Evolutionary conservation across 2,113 vertebrate species (phyloP).

Genomic region (Andinoacara biseriatus): DNA sequence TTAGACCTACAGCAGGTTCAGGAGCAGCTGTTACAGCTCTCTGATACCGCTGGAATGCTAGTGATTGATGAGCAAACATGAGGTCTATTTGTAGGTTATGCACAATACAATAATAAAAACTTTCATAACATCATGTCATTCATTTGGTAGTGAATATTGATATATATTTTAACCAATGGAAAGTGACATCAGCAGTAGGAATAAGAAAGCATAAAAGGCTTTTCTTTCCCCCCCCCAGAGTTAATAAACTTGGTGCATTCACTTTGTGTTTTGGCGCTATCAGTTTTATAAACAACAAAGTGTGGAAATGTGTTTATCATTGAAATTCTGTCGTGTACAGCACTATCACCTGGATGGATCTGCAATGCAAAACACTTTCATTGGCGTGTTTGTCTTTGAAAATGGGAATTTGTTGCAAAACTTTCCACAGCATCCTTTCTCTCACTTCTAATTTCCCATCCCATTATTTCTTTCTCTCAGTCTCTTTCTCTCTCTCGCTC

Average conservation of each 20-base stretch:
- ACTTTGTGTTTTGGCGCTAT: constrained; percentile 8
- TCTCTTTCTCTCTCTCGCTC: neutral
- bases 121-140: neutral
- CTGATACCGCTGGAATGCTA: neutral
- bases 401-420: constrained; percentile 57
- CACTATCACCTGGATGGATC: constrained; percentile 60
- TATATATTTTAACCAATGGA: neutral
- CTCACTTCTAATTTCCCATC: constrained; percentile 13
- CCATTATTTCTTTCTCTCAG: constrained; percentile 33
- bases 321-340: constrained; percentile 45
- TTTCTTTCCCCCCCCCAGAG: neutral
- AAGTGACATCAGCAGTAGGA: neutral
- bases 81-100: neutral
- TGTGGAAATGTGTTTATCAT: constrained; percentile 37
- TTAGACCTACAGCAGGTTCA: neutral
- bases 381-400: constrained; percentile 69
- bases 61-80: neutral
- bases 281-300: constrained; percentile 15
- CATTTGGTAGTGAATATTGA: neutral
- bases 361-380: constrained; percentile 59
- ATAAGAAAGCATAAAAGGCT: neutral
- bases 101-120: neutral
- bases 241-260: neutral
- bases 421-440: constrained; percentile 18
- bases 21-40: no score